Evolutionary conservation across 23 tunicate species (phyloP).

Genomic region (Aplidium turbinatum): DNA sequence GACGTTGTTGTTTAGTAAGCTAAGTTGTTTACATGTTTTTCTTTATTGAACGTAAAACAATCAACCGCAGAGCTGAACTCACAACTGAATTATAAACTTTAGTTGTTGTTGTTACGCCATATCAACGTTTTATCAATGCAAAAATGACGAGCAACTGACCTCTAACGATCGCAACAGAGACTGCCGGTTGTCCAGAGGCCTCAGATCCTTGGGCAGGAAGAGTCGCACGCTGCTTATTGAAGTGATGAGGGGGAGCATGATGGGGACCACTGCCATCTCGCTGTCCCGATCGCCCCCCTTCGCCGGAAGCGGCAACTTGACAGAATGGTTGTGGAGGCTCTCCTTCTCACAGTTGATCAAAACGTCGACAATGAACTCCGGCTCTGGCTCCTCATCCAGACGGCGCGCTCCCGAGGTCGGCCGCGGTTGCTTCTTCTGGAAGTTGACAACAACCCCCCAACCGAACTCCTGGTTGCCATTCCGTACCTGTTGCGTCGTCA

Average conservation of each 20-base stretch:
- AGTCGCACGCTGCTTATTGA: conserved; percentile 72
- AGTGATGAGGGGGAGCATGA: conserved; percentile 64
- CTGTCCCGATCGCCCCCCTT: conserved; percentile 34
- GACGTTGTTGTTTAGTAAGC: no score
- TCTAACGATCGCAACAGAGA: conserved; percentile 61
- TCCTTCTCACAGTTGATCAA: conserved; percentile 72
- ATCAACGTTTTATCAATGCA: not conserved
- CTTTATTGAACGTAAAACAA: no score
- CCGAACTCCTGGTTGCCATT: conserved; percentile 89
- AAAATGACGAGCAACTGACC: conserved; percentile 46
- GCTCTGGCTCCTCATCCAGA: conserved; percentile 43
- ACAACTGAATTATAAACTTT: not conserved
- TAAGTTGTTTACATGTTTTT: no score
- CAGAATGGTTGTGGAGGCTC: conserved; percentile 36
- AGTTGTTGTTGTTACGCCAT: not conserved
- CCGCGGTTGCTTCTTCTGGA: conserved; percentile 66
- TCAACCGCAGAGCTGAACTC: no score
- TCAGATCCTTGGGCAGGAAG: conserved; percentile 63
- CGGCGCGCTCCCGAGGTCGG: conserved; percentile 1
- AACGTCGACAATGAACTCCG: conserved; percentile 81
- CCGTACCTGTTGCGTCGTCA: conserved; percentile 44
- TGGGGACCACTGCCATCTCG: conserved; percentile 87
- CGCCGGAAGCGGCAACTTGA: conserved; percentile 55
- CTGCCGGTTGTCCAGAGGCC: conserved; percentile 70
- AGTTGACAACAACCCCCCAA: conserved; percentile 94